Evolutionary conservation across 2,797 vertebrate genomes (phyloP), one percentile per base, ranked within the genome.

Genomic region (Loriculus beryllinus): DNA sequence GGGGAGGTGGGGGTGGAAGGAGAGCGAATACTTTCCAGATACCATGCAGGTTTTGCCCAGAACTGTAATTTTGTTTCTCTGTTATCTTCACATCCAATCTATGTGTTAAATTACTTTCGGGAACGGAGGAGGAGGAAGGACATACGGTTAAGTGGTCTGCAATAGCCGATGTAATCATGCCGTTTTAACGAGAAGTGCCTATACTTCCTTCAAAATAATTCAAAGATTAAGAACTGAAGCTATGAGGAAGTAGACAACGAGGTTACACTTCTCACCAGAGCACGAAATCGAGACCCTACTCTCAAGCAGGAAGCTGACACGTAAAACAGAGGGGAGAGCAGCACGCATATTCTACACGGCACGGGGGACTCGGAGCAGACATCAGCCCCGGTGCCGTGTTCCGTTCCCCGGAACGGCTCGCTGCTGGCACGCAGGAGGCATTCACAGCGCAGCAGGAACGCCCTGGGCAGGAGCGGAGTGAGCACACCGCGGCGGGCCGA

Each of bases 291-390:
- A 57, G 60, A 28, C 3, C 23, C 29, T 5, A 12, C 1, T 25
- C 72, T 21, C 5, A 9, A 43, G 7, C 37, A 35, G 88, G 88
- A 92, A 86, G 59, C 16, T 35, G 68, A 60, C 43, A 3, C 1
- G 22, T 0, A 39, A 5, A 39, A 5, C 2, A 7, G 54, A 1
- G 7, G 4, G 2, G 31, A 71, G 22, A 59, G 71, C 25, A 26
- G 64, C 71, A 19, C 54, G 33, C 59, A 8, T 2, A 22, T 80
- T 0, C 8, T 5, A 0, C 40, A 1, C 16, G 0, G 54, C 48
- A 2, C 3, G 33, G 77, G 9, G 7, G 54, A 37, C 64, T 26
- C 1, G 10, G 57, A 3, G 0, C 3, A 28, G 49, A 4, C 26
- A 3, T 29, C 37, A 7, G 76, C 45, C 12, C 52, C 3, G 20